A percentile compares a stretch with the other conserved stretches of the same genome.
phyloP scores from a whole-genome alignment of 2,113 vertebrate genomes.

The Theropithecus gelada region DNA sequence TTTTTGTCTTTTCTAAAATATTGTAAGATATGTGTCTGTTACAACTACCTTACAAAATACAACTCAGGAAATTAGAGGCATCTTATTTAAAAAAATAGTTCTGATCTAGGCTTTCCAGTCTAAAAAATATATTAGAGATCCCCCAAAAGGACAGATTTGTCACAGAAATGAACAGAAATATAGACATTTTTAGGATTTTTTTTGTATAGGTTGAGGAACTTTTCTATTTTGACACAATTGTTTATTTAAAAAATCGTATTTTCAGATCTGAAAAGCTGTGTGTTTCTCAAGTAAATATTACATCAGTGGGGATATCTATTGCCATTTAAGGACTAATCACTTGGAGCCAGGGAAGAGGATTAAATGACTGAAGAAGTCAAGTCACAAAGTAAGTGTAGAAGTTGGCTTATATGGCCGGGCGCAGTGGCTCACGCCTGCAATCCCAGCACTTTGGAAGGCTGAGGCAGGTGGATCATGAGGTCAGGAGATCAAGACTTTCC shows the following conservation, averaged over 20 bases:
- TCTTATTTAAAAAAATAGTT: constrained; percentile 32
- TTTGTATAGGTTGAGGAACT: neutral
- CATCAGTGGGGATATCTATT: neutral
- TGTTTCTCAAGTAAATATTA: constrained; percentile 38
- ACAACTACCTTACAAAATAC: constrained; percentile 33
- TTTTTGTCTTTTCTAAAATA: constrained; percentile 26
- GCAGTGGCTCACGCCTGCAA: too few relatives aligned
- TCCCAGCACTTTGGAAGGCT: too few relatives aligned
- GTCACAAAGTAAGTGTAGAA: constrained; percentile 3
- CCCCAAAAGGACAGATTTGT: constrained; percentile 34
- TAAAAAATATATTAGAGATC: neutral
- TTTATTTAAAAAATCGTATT: constrained; percentile 26
- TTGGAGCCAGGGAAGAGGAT: neutral
- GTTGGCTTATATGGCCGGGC: neutral
- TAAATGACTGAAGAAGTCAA: neutral
- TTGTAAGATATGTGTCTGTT: neutral
- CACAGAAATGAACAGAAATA: constrained; percentile 41
- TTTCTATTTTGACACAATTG: constrained; percentile 52
- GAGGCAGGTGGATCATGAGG: too few relatives aligned
- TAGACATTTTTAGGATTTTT: constrained; percentile 1
- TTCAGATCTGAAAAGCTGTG: constrained; percentile 56
- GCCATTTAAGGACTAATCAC: neutral
- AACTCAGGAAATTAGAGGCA: constrained; percentile 30
- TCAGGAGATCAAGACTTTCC: too few relatives aligned
- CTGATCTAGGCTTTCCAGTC: too few relatives aligned